phyloP scores from a whole-genome alignment of 2,797 vertebrate species.

The Amazonetta brasiliensis region DNA sequence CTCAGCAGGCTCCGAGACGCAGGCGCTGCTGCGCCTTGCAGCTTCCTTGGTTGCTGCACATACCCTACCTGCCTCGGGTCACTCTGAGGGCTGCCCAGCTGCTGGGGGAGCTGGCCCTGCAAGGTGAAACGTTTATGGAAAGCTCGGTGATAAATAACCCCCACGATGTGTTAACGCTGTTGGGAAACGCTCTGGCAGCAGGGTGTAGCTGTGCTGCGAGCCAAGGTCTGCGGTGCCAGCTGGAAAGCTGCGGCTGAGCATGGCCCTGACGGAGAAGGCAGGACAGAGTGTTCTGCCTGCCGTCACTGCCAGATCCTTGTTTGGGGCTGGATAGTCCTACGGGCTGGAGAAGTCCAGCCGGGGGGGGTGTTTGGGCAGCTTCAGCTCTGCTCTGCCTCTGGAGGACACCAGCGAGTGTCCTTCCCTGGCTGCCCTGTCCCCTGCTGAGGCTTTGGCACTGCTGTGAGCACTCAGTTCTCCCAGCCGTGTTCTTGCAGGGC shows the following conservation, averaged over 20 bases:
- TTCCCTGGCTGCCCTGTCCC: not conserved
- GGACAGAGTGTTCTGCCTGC: not conserved
- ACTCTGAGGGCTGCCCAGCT: not conserved
- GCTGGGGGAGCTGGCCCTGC: not conserved
- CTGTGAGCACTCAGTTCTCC: fast-evolving
- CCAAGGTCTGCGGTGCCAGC: not conserved
- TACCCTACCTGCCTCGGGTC: not conserved
- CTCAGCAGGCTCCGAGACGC: not conserved
- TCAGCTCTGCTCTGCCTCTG: not conserved
- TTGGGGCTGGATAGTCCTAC: not conserved
- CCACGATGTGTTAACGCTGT: not conserved
- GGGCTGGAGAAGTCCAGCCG: not conserved
- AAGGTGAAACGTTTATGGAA: not conserved
- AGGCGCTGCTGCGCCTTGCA: not conserved
- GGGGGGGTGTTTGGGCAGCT: not conserved
- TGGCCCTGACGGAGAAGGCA: not conserved
- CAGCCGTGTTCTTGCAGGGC: not conserved
- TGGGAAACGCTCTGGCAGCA: not conserved
- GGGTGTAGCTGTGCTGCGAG: not conserved
- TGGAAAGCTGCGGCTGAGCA: not conserved
- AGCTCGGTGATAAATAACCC: not conserved
- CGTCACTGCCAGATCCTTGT: not conserved
- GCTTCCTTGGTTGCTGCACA: not conserved
- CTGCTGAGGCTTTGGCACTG: not conserved
- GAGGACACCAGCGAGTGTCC: not conserved